Percentiles rank a stretch among this genome's conserved stretches.
Conservation (phyloP, 2,888 invertebrate species). For the Nomada flava region DNA sequence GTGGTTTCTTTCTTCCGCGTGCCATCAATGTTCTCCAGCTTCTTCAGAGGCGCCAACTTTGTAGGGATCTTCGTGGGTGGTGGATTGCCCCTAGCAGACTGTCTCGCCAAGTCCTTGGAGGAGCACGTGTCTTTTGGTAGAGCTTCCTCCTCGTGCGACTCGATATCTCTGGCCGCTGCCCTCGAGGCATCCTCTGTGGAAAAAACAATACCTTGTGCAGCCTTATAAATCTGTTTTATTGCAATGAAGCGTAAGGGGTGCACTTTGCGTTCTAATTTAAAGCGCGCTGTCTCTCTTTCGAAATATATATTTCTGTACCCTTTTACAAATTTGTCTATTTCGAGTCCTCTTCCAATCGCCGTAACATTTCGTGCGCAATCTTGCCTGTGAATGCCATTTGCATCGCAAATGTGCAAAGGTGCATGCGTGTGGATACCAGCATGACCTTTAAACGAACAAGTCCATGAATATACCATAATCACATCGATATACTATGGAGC, state of each 20-base stretch:
- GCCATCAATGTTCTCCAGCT: conserved; percentile 60
- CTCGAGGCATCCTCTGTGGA: conserved; percentile 84
- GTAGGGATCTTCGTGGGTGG: conserved; percentile 78
- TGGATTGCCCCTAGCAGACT: conserved; percentile 52
- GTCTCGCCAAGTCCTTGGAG: conserved; percentile 38
- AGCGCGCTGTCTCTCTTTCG: no score
- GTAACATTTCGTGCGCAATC: not conserved
- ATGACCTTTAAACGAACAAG: not conserved
- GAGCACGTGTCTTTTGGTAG: conserved; percentile 74
- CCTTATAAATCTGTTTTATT: no score
- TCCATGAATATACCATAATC: not conserved
- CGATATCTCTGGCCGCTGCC: conserved; percentile 82
- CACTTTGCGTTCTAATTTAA: no score
- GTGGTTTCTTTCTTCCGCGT: conserved; percentile 64
- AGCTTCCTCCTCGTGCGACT: conserved; percentile 78
- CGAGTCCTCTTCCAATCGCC: no score
- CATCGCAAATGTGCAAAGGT: not conserved
- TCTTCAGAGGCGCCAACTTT: conserved; percentile 78
- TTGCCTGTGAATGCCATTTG: not conserved
- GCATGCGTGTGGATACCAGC: not conserved
- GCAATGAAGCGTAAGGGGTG: no score
- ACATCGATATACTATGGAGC: not conserved
- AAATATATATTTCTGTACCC: no score
- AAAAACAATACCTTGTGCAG: conserved; percentile 12
- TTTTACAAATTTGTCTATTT: no score